Evolutionary conservation across 2,888 invertebrate genomes (phyloP).

Genomic region (Trissoscelio sp.): DNA sequence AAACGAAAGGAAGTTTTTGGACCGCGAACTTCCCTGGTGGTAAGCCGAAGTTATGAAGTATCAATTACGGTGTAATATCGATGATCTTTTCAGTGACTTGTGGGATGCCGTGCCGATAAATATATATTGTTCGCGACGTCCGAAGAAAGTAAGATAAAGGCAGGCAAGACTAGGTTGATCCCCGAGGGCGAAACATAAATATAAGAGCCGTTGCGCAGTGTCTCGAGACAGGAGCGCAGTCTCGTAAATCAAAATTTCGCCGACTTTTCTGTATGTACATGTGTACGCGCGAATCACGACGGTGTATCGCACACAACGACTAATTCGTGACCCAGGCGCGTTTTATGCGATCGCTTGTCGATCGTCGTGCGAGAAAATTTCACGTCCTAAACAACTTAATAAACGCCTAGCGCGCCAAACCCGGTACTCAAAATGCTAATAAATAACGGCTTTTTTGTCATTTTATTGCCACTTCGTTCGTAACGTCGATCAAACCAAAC

Average conservation of each 20-base stretch:
- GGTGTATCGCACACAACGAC: slow-evolving; percentile 35
- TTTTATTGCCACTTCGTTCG: slow-evolving; percentile 33
- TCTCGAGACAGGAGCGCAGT: slow-evolving; percentile 48
- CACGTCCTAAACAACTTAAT: slow-evolving; percentile 58
- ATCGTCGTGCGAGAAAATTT: slow-evolving; percentile 43
- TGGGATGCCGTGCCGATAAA: slow-evolving; percentile 40
- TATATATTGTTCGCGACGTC: slow-evolving; percentile 48
- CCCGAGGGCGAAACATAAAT: slow-evolving; percentile 56
- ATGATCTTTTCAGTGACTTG: slow-evolving; percentile 50
- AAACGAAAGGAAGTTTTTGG: slow-evolving; percentile 9
- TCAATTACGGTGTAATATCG: slow-evolving; percentile 58
- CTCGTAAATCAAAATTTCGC: slow-evolving; percentile 63
- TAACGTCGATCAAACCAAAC: neutral
- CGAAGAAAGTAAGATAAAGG: slow-evolving; percentile 46
- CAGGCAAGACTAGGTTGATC: slow-evolving; percentile 50
- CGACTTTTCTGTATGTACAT: slow-evolving; percentile 30
- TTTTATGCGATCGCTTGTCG: slow-evolving; percentile 47
- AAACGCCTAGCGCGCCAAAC: slow-evolving; percentile 49
- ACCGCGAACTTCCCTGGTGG: neutral
- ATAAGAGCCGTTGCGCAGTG: slow-evolving; percentile 37
- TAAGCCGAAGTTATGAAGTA: slow-evolving; percentile 39
- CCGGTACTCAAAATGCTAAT: slow-evolving; percentile 51
- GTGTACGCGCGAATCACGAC: slow-evolving; percentile 27
- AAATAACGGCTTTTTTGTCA: slow-evolving; percentile 53
- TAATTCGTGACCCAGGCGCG: slow-evolving; percentile 53